Conservation (phyloP, 2,113 vertebrate genomes). For the Colossoma macropomum region DNA sequence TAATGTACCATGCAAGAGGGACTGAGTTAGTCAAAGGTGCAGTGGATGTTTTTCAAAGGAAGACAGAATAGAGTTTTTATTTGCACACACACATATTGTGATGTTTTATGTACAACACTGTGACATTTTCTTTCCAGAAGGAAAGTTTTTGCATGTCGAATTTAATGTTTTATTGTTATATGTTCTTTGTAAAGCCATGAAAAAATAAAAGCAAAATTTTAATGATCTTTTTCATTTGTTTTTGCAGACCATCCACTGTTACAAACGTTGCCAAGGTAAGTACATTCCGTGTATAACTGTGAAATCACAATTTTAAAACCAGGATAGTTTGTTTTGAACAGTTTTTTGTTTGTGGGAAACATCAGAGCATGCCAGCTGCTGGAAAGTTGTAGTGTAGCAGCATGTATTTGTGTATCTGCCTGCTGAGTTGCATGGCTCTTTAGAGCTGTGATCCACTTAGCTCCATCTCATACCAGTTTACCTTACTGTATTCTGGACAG, state of each 20-base stretch:
- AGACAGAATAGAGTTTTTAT: slow-evolving; percentile 17
- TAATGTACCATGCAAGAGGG: slow-evolving; percentile 7
- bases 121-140: not conserved
- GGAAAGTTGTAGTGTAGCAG: slow-evolving; percentile 57
- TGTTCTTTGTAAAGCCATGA: not conserved
- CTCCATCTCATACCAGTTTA: slow-evolving; percentile 3
- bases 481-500: not conserved
- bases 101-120: not conserved
- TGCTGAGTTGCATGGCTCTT: slow-evolving; percentile 46
- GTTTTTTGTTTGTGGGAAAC: not conserved
- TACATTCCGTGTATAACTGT: not conserved
- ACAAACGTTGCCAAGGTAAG: slow-evolving; percentile 84
- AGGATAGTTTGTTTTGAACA: not conserved
- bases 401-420: slow-evolving; percentile 31
- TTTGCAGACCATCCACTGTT: slow-evolving; percentile 76
- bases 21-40: not conserved
- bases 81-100: not conserved
- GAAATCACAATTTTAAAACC: not conserved
- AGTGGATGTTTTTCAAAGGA: slow-evolving; percentile 3
- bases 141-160: no score
- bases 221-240: slow-evolving; percentile 13
- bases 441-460: slow-evolving; percentile 6
- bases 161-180: not conserved
- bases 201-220: no score
- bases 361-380: slow-evolving; percentile 43